These are phyloP conservation scores for Onchidella celtica DNA, from an alignment of 2,888 invertebrate species.

Conservation along the genomic window DNA sequence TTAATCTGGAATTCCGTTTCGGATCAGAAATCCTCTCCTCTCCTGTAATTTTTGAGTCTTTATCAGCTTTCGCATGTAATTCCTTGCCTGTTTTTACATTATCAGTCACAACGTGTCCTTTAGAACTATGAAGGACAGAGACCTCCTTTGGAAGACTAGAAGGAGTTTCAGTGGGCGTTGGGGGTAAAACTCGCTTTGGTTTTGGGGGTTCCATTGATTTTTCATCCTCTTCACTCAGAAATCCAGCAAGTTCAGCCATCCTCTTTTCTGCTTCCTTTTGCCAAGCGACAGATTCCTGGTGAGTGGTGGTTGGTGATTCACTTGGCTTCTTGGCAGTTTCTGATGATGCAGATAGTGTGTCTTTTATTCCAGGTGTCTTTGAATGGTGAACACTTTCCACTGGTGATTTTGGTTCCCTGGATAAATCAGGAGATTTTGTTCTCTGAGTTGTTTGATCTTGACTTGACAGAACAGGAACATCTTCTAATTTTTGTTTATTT, in stretches of 20 bases:
- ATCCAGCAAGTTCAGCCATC: constrained; percentile 56
- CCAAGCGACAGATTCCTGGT: constrained; percentile 61
- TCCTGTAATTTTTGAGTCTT: not conserved
- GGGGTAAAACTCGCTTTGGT: not conserved
- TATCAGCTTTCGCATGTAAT: not conserved
- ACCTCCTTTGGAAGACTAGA: not conserved
- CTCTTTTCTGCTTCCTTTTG: constrained; percentile 73
- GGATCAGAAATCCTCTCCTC: not conserved
- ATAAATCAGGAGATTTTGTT: not conserved
- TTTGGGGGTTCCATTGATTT: not conserved
- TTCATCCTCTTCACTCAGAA: constrained; percentile 19
- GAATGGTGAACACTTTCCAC: too few relatives aligned
- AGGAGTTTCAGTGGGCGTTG: not conserved
- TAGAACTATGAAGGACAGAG: not conserved
- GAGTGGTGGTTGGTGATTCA: not conserved
- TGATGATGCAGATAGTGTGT: not conserved
- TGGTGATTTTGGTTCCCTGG: not conserved
- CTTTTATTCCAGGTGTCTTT: too few relatives aligned
- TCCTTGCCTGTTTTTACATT: not conserved
- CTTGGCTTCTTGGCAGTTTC: not conserved
- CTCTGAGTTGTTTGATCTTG: not conserved
- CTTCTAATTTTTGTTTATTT: not conserved
- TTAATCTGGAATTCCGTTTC: not conserved
- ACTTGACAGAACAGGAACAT: not conserved
- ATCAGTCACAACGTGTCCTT: not conserved